Percentiles rank a stretch among this genome's conserved stretches.
Evolutionary conservation across 1,140 invertebrate genomes (phyloP).

Genomic region (Protaetia brevitarsis): DNA sequence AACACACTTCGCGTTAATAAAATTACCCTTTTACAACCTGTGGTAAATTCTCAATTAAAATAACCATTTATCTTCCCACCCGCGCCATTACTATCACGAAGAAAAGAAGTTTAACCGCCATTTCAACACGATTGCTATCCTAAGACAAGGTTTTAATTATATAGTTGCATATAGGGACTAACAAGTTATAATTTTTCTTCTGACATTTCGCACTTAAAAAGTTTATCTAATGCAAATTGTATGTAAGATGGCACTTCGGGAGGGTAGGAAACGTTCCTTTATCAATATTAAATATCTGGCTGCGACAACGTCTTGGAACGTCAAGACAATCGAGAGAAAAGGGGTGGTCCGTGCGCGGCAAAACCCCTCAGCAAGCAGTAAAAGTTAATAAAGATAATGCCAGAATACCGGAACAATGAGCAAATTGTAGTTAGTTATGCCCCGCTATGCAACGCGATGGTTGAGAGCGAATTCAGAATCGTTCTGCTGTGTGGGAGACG

Average conservation of each 20-base stretch:
- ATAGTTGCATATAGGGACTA: no score
- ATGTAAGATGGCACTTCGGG: conserved; percentile 7
- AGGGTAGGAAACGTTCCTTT: conserved; percentile 45
- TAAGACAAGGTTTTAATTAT: conserved; percentile 12
- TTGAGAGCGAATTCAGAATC: no score
- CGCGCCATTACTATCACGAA: not conserved
- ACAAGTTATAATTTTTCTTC: no score
- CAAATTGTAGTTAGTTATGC: conserved; percentile 45
- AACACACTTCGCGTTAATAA: conserved; percentile 16
- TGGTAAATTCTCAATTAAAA: conserved; percentile 18
- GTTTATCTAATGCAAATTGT: no score
- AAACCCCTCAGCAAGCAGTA: no score
- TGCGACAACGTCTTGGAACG: conserved; percentile 37
- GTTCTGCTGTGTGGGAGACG: no score
- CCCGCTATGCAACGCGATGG: conserved; percentile 28
- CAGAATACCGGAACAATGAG: conserved; percentile 43
- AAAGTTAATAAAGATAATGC: conserved; percentile 48
- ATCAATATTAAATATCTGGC: conserved; percentile 46
- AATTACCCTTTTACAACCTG: conserved; percentile 16
- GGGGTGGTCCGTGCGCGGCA: conserved; percentile 21
- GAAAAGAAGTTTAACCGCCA: conserved; percentile 2
- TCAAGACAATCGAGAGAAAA: conserved; percentile 38
- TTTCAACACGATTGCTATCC: not conserved
- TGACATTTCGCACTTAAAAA: no score
- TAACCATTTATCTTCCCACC: conserved; percentile 14